These are phyloP conservation scores for Tachina fera DNA, from an alignment of 2,888 invertebrate species.

Conservation along the genomic window DNA sequence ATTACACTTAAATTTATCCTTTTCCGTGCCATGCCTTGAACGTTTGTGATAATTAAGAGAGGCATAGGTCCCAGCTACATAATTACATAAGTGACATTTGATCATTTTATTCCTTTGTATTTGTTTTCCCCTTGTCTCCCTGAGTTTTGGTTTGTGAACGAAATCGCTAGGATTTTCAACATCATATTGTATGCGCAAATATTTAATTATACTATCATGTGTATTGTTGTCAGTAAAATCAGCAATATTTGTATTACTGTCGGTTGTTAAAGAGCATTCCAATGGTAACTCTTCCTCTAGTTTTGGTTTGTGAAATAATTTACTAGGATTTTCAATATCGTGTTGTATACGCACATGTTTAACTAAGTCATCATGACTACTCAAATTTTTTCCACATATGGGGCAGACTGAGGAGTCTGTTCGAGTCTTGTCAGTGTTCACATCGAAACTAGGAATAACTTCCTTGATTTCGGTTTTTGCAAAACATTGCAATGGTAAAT, in stretches of 20 bases:
- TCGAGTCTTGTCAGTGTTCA: neutral
- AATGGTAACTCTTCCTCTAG: neutral
- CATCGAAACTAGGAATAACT: neutral
- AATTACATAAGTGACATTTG: slow-evolving; percentile 53
- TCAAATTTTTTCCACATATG: slow-evolving; percentile 24
- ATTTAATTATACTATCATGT: too few relatives aligned
- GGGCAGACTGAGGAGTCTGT: slow-evolving; percentile 2
- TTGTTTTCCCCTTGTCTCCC: neutral
- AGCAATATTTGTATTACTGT: neutral
- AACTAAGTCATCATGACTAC: slow-evolving; percentile 12
- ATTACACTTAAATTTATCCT: slow-evolving; percentile 60
- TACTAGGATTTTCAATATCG: slow-evolving; percentile 15
- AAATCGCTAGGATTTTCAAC: too few relatives aligned
- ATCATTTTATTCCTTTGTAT: slow-evolving; percentile 34
- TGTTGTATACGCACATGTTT: slow-evolving; percentile 45
- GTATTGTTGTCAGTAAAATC: too few relatives aligned
- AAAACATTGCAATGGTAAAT: neutral
- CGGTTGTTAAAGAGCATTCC: neutral
- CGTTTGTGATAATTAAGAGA: slow-evolving; percentile 56
- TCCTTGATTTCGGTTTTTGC: neutral
- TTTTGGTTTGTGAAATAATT: neutral
- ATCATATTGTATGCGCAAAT: too few relatives aligned
- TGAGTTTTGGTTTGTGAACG: slow-evolving; percentile 20
- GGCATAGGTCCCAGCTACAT: slow-evolving; percentile 39
- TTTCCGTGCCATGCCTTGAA: slow-evolving; percentile 50